Evolutionary conservation across 2,888 invertebrate species (phyloP), one percentile per base, ranked within the genome.

Genomic region (Microctonus aethiopoides): DNA sequence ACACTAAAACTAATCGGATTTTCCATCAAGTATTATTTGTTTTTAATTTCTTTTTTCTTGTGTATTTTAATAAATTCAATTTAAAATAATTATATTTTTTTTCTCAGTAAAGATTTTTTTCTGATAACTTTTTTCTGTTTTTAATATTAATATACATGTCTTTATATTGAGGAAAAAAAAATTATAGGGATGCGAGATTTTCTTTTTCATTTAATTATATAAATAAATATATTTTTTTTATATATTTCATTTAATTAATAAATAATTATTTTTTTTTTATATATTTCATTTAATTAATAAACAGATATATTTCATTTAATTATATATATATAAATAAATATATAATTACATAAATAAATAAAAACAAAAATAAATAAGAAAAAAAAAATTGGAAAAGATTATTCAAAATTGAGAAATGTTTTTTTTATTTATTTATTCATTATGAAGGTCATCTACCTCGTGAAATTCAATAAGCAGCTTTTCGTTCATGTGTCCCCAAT

Each of bases 391-490:
- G 13, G 13, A 0, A 11, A n/a, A 39, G 2, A 20, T 54, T 56
- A n/a, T 26, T 56, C 29, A 56, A 41, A 16, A 62, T 57, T 10
- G 13, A 60, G 36, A 61, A 70, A 70, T 41, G 5, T 22, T 2
- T 24, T 24, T 39, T n/a, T 61, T 29, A 13, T 11, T 13, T 11
- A 7, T 20, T 13, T 4, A 24, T 36, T n/a, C n/a, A n/a, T n/a
- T n/a, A n/a, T n/a, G n/a, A 13, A 51, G 62, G 51, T 63, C 62
- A 41, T 51, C 7, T 16, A 51, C 62, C 32, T 16, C 13, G 20
- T 61, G 29, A 54, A 71, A 69, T 60, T 67, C 51, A 67, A 70
- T 46, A 54, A 46, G 39, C 59, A 63, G 32, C 51, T 67, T 68
- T 64, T 59, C 61, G 26, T 22, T 57, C 52, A 29, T 16, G 29